Evolutionary conservation across 2,888 invertebrate species (phyloP), one percentile per base, ranked within the genome.

Genomic region (Ceramica pisi): DNA sequence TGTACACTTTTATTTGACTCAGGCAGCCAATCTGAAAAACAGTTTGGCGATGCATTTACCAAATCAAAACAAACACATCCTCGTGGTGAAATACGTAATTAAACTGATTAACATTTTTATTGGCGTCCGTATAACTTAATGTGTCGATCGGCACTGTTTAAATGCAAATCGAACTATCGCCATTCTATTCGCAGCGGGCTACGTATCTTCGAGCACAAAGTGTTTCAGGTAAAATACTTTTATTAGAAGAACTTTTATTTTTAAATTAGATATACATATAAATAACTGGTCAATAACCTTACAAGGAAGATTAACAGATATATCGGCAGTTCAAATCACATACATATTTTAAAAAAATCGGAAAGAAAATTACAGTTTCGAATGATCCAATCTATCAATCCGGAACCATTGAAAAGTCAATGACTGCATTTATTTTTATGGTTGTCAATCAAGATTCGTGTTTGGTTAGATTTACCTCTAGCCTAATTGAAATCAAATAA

Each of bases 111-210:
- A 72, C 86, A 85, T 86, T 85, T 86, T 85, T 85, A 85, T 83
- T 75, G 72, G 72, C 60, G 51, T 79, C 69, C 68, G 75, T 83
- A 80, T 73, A 80, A 84, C 81, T 85, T 75, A 75, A 83, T 71
- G 82, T 70, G 69, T 63, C 78, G 82, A 83, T 84, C 81, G 77
- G 82, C 73, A 79, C 80, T 81, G 86, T 86, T 85, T 84, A 84
- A 81, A 89, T 89, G 87, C 85, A 85, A 87, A 87, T 86, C 70
- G 48, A 79, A 81, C 86, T 86, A 88, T 88, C 80, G 73, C 85
- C 77, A 87, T 89, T 88, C 87, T 80, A 82, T 86, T 81, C 75
- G 81, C 82, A 74, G 72, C 66, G 44, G 55, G 71, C 55, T 38
- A 53, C 23, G 83, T 83, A 87, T 79, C 81, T 75, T 82, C 78